Evolutionary conservation across 2,888 invertebrate species (phyloP).

Genomic region (Lomographa bimaculata): DNA sequence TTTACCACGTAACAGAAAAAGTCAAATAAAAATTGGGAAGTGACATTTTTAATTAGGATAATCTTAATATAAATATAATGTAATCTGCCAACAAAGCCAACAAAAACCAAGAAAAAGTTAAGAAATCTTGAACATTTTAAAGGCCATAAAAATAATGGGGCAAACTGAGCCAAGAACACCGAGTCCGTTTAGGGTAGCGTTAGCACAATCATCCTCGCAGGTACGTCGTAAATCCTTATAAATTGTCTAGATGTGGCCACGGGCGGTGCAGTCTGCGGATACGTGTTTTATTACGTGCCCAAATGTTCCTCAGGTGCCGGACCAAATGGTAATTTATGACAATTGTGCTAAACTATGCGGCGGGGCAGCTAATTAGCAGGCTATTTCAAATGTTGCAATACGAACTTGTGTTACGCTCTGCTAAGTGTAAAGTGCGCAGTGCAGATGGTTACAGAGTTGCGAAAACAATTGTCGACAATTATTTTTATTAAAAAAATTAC

Average conservation of each 20-base stretch:
- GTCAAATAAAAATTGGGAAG: too few relatives aligned
- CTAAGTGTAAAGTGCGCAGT: too few relatives aligned
- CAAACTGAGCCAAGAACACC: constrained; percentile 33
- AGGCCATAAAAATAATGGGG: constrained; percentile 26
- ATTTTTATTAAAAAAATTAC: too few relatives aligned
- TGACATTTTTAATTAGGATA: too few relatives aligned
- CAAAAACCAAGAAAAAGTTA: too few relatives aligned
- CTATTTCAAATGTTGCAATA: constrained; percentile 2
- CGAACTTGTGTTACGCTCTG: constrained; percentile 1
- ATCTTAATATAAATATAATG: too few relatives aligned
- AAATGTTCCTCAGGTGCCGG: constrained; percentile 46
- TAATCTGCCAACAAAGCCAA: too few relatives aligned
- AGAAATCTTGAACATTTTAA: constrained; percentile 21
- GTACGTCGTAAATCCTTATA: constrained; percentile 57
- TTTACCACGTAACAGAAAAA: too few relatives aligned
- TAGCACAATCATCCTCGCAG: constrained; percentile 44
- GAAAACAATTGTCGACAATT: too few relatives aligned
- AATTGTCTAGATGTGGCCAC: constrained; percentile 63
- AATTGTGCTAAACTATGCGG: constrained; percentile 32
- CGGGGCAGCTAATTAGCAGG: constrained; percentile 13
- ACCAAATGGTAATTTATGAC: constrained; percentile 55
- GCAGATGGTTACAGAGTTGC: too few relatives aligned
- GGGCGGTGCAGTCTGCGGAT: constrained; percentile 55
- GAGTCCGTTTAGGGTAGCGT: constrained; percentile 39
- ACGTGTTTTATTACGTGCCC: constrained; percentile 59